phyloP scores from a whole-genome alignment of 2,797 vertebrate species.

The Borostomias antarcticus region DNA sequence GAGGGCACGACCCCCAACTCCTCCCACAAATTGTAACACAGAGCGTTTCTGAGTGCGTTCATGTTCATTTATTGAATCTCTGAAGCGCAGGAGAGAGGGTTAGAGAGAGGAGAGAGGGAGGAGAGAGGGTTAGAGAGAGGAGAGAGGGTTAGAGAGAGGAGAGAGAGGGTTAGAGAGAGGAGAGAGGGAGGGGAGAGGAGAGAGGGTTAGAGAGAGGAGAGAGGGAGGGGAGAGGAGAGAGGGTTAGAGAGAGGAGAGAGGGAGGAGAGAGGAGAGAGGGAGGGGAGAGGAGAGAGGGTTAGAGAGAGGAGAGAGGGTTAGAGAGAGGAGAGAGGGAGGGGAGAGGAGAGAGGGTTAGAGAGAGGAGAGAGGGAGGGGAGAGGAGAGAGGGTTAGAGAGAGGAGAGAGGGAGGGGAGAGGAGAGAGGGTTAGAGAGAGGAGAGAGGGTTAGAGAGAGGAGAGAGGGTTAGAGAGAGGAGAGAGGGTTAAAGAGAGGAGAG shows the following conservation, averaged over 20 bases:
- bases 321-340: neutral
- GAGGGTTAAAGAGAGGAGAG: neutral
- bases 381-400: constrained; percentile 34
- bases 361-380: constrained; percentile 16
- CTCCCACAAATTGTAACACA: neutral
- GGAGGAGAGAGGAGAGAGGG: constrained; percentile 48
- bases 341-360: neutral
- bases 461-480: too few species aligned
- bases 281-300: neutral
- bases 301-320: neutral
- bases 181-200: neutral
- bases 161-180: too few species aligned
- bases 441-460: constrained; percentile 1
- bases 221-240: neutral
- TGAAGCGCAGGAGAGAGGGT: neutral
- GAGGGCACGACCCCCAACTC: neutral
- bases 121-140: neutral
- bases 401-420: constrained; percentile 45
- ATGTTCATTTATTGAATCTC: neutral
- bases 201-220: constrained; percentile 14
- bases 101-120: neutral
- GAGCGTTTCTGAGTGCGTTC: too few species aligned
- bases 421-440: constrained; percentile 27
- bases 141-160: neutral
- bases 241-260: constrained; percentile 44